Evolutionary conservation across 2,888 invertebrate genomes (phyloP).

Genomic region (Luperina testacea): DNA sequence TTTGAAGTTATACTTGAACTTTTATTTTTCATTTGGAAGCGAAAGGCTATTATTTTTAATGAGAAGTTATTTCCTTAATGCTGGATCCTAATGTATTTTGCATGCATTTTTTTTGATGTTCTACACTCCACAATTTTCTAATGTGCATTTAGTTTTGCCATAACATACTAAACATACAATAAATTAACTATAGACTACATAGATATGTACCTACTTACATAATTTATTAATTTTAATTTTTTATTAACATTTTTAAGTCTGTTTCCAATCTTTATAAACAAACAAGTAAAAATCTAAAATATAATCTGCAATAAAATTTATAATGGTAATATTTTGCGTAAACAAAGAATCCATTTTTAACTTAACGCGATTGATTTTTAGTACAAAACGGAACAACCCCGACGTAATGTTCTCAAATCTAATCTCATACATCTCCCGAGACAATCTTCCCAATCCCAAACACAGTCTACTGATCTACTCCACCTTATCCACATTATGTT

Average conservation of each 20-base stretch:
- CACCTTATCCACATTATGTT: slow-evolving; percentile 57
- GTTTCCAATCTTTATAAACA: neutral
- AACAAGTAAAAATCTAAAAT: neutral
- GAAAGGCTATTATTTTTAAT: slow-evolving; percentile 50
- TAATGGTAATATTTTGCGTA: no score
- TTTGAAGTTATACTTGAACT: slow-evolving; percentile 47
- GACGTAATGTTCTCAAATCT: slow-evolving; percentile 44
- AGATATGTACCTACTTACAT: no score
- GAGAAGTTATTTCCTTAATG: slow-evolving; percentile 31
- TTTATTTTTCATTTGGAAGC: slow-evolving; percentile 52
- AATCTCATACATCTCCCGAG: slow-evolving; percentile 54
- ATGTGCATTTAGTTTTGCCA: neutral
- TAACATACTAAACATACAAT: neutral
- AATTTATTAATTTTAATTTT: no score
- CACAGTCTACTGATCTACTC: slow-evolving; percentile 7
- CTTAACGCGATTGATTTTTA: slow-evolving; percentile 43
- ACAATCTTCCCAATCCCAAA: slow-evolving; percentile 48
- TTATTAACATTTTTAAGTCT: neutral
- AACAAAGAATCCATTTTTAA: slow-evolving; percentile 6
- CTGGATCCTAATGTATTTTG: slow-evolving; percentile 3
- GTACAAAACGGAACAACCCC: slow-evolving; percentile 38
- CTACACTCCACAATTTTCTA: neutral
- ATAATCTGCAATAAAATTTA: no score
- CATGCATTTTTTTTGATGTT: slow-evolving; percentile 22
- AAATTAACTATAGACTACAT: neutral